These are phyloP conservation scores for Hyles euphorbiae DNA, from an alignment of 1,140 invertebrate species.

Conservation along the genomic window DNA sequence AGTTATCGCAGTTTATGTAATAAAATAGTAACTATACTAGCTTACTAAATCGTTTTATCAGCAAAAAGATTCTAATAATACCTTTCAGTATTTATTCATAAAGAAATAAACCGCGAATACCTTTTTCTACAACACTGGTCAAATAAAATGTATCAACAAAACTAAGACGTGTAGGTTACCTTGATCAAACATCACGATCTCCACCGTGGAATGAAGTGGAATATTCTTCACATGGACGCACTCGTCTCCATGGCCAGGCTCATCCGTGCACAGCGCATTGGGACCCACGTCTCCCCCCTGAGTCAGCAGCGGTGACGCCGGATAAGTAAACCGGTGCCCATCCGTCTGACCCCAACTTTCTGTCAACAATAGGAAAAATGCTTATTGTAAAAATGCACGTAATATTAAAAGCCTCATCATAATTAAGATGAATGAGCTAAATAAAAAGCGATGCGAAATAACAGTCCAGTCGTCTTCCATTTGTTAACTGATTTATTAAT, in stretches of 20 bases:
- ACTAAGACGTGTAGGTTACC: constrained; percentile 63
- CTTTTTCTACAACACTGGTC: too few relatives aligned
- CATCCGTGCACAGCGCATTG: constrained; percentile 72
- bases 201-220: constrained; percentile 78
- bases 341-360: constrained; percentile 75
- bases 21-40: too few relatives aligned
- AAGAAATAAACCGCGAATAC: too few relatives aligned
- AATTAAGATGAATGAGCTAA: too few relatives aligned
- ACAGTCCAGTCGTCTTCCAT: too few relatives aligned
- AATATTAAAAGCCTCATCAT: background rate
- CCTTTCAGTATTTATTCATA: too few relatives aligned
- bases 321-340: constrained; percentile 82
- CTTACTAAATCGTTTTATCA: too few relatives aligned
- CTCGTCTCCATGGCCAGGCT: constrained; percentile 60
- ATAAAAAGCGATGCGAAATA: too few relatives aligned
- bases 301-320: constrained; percentile 81
- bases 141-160: too few relatives aligned
- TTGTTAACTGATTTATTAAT: too few relatives aligned
- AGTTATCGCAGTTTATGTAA: too few relatives aligned
- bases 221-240: constrained; percentile 81
- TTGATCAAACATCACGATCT: constrained; percentile 82
- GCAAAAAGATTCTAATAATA: too few relatives aligned
- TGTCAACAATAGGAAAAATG: constrained; percentile 25
- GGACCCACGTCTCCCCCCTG: constrained; percentile 76
- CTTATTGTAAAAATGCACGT: background rate